Conservation (phyloP, 2,113 vertebrate species). For the Anseranas semipalmata region DNA sequence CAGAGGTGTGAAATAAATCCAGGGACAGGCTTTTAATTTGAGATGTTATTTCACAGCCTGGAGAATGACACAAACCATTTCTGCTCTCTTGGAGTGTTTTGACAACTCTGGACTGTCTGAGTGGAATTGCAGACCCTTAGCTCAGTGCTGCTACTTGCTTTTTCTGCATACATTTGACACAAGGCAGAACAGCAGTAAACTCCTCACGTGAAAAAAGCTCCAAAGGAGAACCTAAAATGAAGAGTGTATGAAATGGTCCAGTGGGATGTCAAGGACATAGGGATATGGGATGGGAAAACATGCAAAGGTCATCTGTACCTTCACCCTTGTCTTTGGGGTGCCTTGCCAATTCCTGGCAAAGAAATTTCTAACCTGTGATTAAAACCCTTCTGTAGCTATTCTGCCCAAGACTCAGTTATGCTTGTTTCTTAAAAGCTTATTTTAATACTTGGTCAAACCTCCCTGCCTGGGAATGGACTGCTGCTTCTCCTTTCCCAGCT, state of each 20-base stretch:
- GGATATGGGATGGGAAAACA: background rate
- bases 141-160: background rate
- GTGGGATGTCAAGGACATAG: background rate
- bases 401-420: background rate
- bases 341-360: background rate
- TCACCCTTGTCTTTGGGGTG: background rate
- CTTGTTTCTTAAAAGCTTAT: background rate
- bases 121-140: background rate
- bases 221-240: background rate
- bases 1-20: slow-evolving; percentile 33
- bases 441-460: background rate
- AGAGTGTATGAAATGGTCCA: background rate
- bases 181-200: background rate
- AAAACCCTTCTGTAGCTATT: background rate
- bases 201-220: background rate
- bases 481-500: background rate
- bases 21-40: background rate
- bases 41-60: background rate
- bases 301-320: background rate
- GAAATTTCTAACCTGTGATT: background rate
- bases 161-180: background rate
- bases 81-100: background rate
- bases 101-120: background rate
- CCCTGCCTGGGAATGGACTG: background rate
- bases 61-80: background rate